A percentile compares a stretch with the other conserved stretches of the same genome.
Evolutionary conservation across 2,113 vertebrate species (phyloP).

Genomic region (Hippocampus mohnikei): DNA sequence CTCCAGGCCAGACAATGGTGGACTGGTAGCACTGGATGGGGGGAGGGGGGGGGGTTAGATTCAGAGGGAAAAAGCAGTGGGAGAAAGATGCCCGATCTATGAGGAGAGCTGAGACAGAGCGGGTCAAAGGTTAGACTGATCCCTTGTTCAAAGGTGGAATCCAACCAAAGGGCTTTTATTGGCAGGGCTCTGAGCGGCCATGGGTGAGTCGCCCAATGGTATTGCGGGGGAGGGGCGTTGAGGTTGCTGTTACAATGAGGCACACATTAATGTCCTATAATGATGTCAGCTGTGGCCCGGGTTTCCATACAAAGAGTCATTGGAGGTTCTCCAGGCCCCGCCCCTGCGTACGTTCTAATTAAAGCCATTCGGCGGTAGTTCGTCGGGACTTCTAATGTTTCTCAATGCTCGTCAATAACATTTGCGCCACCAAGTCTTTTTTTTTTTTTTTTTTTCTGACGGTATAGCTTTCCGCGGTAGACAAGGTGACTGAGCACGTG

Average conservation of each 20-base stretch:
- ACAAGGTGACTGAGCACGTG: slow-evolving; percentile 39
- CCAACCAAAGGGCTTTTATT: slow-evolving; percentile 53
- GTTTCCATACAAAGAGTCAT: slow-evolving; percentile 5
- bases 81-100: slow-evolving; percentile 17
- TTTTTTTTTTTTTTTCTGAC: neutral
- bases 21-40: slow-evolving; percentile 27
- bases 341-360: slow-evolving; percentile 12
- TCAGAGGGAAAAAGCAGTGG: slow-evolving; percentile 25
- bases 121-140: slow-evolving; percentile 62
- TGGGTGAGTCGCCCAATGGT: slow-evolving; percentile 24
- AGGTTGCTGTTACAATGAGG: slow-evolving; percentile 30
- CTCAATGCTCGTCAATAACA: neutral
- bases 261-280: slow-evolving; percentile 50
- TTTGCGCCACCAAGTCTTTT: neutral
- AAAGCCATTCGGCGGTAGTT: neutral
- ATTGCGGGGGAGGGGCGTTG: slow-evolving; percentile 25
- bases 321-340: slow-evolving; percentile 7
- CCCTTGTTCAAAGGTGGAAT: slow-evolving; percentile 53
- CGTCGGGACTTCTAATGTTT: neutral
- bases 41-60: slow-evolving; percentile 5
- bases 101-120: slow-evolving; percentile 15
- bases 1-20: slow-evolving; percentile 60
- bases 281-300: slow-evolving; percentile 49
- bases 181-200: slow-evolving; percentile 30
- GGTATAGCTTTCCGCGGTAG: slow-evolving; percentile 15